These are phyloP conservation scores for Odocoileus virginianus DNA, from an alignment of 2,113 vertebrate species.

Conservation along the genomic window DNA sequence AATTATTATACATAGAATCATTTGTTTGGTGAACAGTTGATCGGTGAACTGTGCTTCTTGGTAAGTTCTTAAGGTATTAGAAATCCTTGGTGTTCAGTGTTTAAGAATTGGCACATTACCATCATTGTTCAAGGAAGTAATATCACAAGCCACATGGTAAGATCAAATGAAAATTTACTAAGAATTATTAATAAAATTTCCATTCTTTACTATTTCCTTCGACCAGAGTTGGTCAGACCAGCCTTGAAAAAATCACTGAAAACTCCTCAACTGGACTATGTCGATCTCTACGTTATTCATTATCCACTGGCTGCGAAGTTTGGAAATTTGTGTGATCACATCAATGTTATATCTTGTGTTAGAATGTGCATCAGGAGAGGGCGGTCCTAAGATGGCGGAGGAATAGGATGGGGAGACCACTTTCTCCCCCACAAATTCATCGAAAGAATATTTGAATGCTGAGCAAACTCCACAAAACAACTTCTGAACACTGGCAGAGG, in stretches of 20 bases:
- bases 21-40: neutral
- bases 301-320: slow-evolving; percentile 84
- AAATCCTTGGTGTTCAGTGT: neutral
- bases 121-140: neutral
- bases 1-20: neutral
- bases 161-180: neutral
- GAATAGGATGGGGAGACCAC: too few relatives aligned
- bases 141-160: neutral
- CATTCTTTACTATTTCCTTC: slow-evolving; percentile 38
- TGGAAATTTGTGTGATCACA: neutral
- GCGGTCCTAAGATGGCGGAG: too few relatives aligned
- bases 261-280: slow-evolving; percentile 82
- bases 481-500: too few relatives aligned
- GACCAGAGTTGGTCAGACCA: slow-evolving; percentile 80
- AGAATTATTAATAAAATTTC: neutral
- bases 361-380: neutral
- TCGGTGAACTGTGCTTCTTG: neutral
- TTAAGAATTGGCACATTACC: neutral
- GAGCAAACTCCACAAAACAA: too few relatives aligned
- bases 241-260: slow-evolving; percentile 81
- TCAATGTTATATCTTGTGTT: neutral
- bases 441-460: too few relatives aligned
- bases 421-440: neutral
- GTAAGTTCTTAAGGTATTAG: neutral
- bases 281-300: slow-evolving; percentile 86